Conservation (phyloP, 2,797 vertebrate genomes). For the Poeciliopsis paucimaculata region DNA sequence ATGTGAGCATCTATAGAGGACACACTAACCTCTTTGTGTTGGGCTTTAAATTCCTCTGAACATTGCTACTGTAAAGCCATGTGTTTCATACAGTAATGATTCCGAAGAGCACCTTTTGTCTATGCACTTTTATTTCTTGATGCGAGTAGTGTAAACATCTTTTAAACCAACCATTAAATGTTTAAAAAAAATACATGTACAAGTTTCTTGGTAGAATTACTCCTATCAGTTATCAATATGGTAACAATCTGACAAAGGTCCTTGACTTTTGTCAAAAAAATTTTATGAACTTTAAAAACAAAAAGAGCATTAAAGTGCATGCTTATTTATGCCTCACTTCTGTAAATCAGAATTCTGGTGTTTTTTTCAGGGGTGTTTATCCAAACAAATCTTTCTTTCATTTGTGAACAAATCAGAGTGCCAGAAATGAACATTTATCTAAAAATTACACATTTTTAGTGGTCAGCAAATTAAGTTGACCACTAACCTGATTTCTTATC, state of each 20-base stretch:
- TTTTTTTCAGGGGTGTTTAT: not conserved
- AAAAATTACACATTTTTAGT: too few species aligned
- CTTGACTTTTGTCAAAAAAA: not conserved
- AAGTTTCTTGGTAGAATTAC: not conserved
- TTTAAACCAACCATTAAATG: too few species aligned
- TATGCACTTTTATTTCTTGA: conserved; percentile 10
- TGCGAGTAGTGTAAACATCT: not conserved
- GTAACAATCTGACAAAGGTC: not conserved
- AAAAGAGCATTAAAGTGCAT: not conserved
- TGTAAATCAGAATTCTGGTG: not conserved
- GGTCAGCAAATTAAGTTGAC: not conserved
- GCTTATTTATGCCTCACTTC: not conserved
- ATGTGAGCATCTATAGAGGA: conserved; percentile 31
- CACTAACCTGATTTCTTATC: not conserved
- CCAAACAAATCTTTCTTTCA: not conserved
- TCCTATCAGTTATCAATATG: not conserved
- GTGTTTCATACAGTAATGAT: not conserved
- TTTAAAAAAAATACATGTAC: too few species aligned
- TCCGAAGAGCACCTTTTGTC: not conserved
- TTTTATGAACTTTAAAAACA: not conserved
- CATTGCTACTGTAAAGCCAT: not conserved
- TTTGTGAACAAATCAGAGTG: not conserved
- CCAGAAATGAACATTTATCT: not conserved
- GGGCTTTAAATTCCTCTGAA: conserved; percentile 12
- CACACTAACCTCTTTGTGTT: conserved; percentile 30